A percentile compares a stretch with the other conserved stretches of the same genome.
phyloP scores from a whole-genome alignment of 2,113 vertebrate genomes.

The Xiphophorus hellerii region DNA sequence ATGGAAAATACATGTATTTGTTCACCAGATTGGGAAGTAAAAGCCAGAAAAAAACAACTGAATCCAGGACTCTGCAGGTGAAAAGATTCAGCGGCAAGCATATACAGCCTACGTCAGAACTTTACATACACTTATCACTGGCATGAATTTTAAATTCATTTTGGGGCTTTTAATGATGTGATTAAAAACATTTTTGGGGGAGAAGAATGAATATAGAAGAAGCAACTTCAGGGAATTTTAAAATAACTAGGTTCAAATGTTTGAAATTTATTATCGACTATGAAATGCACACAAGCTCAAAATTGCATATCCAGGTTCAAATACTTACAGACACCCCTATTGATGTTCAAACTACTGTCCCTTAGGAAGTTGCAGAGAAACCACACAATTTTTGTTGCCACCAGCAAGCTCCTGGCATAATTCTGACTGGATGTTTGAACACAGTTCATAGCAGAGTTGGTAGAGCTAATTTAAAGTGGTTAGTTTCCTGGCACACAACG shows the following conservation, averaged over 20 bases:
- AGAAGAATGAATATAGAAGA: too few relatives aligned
- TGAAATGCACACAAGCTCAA: background rate
- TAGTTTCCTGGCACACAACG: background rate
- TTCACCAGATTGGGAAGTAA: slow-evolving; percentile 47
- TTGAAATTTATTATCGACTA: background rate
- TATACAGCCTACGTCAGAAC: slow-evolving; percentile 32
- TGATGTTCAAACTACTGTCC: background rate
- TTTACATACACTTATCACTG: background rate
- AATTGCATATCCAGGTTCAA: background rate
- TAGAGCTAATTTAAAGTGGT: background rate
- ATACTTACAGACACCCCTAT: background rate
- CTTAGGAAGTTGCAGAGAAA: background rate
- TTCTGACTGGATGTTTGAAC: background rate
- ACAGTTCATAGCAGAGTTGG: background rate
- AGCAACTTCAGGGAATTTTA: too few relatives aligned
- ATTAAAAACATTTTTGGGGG: background rate
- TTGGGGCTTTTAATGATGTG: slow-evolving; percentile 31
- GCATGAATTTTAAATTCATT: background rate
- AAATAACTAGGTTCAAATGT: background rate
- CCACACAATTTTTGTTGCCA: background rate
- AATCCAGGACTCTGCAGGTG: slow-evolving; percentile 90
- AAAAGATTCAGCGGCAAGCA: slow-evolving; percentile 92
- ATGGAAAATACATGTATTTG: slow-evolving; percentile 59
- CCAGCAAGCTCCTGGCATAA: background rate
- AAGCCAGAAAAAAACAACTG: slow-evolving; percentile 76